Conservation (phyloP, 2,888 invertebrate species). For the Miltochrista miniata region DNA sequence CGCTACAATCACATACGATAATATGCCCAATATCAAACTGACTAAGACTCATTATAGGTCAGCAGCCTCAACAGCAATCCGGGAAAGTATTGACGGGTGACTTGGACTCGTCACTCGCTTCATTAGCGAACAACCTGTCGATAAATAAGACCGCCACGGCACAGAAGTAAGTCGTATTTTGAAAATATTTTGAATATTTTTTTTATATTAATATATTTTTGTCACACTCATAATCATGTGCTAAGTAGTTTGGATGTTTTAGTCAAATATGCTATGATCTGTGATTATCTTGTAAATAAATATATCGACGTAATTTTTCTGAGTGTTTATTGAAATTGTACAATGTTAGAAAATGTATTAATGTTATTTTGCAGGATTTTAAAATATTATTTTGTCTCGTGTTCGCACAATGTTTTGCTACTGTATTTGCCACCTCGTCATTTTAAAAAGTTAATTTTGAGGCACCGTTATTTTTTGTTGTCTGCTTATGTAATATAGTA, state of each 20-base stretch:
- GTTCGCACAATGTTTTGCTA: too few relatives aligned
- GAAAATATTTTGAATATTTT: background rate
- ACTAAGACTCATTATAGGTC: conserved; percentile 53
- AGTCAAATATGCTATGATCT: conserved; percentile 24
- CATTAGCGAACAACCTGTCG: conserved; percentile 95
- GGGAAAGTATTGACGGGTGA: conserved; percentile 95
- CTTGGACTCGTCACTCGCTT: conserved; percentile 96
- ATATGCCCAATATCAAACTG: conserved; percentile 14
- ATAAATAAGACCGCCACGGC: conserved; percentile 90
- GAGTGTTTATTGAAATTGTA: background rate
- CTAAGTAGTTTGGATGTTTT: conserved; percentile 50
- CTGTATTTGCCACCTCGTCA: too few relatives aligned
- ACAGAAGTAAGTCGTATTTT: conserved; percentile 85
- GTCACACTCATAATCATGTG: conserved; percentile 41
- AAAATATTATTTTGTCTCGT: too few relatives aligned
- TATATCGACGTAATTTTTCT: background rate
- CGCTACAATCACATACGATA: conserved; percentile 1
- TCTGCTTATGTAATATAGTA: too few relatives aligned
- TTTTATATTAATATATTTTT: conserved; percentile 27
- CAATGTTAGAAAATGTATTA: too few relatives aligned
- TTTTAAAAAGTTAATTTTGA: background rate
- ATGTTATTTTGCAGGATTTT: too few relatives aligned
- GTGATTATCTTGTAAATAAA: background rate
- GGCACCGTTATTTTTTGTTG: too few relatives aligned
- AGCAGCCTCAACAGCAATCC: conserved; percentile 66